Percentiles rank a stretch among this genome's conserved stretches.
Evolutionary conservation across 2,797 vertebrate species (phyloP).

Genomic region (Centropyge bicolor): DNA sequence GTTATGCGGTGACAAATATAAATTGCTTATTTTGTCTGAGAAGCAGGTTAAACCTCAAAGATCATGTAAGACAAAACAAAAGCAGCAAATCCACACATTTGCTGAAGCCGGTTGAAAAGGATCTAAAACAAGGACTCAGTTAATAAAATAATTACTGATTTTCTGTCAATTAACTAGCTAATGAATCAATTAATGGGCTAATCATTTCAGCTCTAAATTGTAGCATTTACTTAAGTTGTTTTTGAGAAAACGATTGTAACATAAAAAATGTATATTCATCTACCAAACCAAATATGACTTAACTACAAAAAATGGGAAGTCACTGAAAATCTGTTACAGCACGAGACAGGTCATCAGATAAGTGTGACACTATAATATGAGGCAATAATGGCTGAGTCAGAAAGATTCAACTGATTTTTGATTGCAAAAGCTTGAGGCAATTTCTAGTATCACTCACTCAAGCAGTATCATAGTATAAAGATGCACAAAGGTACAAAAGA

Average conservation of each 20-base stretch:
- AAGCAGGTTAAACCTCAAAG: too few relatives aligned
- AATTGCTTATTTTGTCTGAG: too few relatives aligned
- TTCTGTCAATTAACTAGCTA: background rate
- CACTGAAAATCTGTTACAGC: background rate
- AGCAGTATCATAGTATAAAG: background rate
- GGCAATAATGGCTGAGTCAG: background rate
- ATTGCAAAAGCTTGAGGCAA: background rate
- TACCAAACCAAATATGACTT: background rate
- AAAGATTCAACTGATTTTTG: background rate
- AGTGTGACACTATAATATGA: background rate
- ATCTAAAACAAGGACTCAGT: too few relatives aligned
- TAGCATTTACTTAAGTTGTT: background rate
- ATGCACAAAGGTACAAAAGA: conserved; percentile 12
- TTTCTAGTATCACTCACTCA: background rate
- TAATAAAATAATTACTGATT: too few relatives aligned
- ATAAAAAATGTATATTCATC: background rate
- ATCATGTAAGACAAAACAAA: too few relatives aligned
- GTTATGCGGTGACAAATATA: too few relatives aligned
- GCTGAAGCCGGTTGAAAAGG: too few relatives aligned
- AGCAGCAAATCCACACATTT: background rate
- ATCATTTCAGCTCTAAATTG: background rate
- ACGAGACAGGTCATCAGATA: conserved; percentile 1
- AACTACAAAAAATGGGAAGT: conserved; percentile 12
- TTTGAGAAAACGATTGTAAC: background rate
- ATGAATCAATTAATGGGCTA: background rate